Base-by-base conservation (phyloP, 2,797 vertebrate genomes). In the Lemur catta region DNA sequence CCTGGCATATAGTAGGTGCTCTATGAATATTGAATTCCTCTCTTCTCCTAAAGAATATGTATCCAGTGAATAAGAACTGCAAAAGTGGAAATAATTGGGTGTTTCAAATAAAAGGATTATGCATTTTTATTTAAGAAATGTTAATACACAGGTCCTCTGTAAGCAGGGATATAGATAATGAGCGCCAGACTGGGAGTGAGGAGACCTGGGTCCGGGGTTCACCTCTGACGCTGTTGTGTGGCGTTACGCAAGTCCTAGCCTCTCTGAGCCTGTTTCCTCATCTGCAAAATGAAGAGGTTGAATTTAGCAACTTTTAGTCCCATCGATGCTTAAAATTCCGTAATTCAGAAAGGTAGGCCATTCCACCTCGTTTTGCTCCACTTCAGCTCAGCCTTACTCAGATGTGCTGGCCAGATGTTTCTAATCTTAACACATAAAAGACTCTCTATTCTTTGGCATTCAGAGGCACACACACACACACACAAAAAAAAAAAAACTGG, bases 371-470 rank as follows among this genome's bases (percentile, higher is more conserved):
- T 35, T 79, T 61, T 4, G 24, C 43, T 86, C 41, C 17, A 3
- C 63, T n/a, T 41, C 10, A 17, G 75, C 38, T 80, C 22, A 28
- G 59, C 67, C 71, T 90, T 20, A 26, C 63, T 95, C 78, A 41
- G 50, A 81, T 14, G n/a, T 69, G 72, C 50, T 2, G 67, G 33
- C 84, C 93, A 94, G 94, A 96, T 96, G 97, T 95, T 96, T 97
- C 93, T 46, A 95, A 95, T 94, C 91, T 95, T 67, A 55, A 50
- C 71, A 28, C 43, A 41, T 87, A 55, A 94, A 95, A 78, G 93
- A 59, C 59, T 95, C 59, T 94, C 86, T 75, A 80, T 89, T 95
- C 94, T 94, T 96, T 72, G 84, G 38, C 87, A 76, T 84, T 88
- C 59, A 74, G 38, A 84, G 55, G 55, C 55, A 26, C 22, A 24